Percentiles rank a stretch among this genome's conserved stretches.
Conservation (phyloP, 2,888 invertebrate genomes). For the Papilio demoleus region DNA sequence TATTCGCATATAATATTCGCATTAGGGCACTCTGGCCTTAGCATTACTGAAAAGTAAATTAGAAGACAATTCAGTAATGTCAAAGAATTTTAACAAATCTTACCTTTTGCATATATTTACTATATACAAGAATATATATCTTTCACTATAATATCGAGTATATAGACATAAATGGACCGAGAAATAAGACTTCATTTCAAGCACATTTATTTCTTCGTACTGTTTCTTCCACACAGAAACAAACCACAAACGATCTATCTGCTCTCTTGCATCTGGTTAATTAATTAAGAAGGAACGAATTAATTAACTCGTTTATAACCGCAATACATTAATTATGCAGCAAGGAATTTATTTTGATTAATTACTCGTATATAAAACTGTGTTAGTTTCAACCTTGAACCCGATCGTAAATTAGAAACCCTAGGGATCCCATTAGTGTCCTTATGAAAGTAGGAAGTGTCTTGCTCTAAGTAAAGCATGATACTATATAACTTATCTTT, state of each 20-base stretch:
- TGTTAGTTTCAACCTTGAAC: background rate
- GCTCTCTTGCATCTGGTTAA: conserved; percentile 24
- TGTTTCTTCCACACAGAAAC: conserved; percentile 1
- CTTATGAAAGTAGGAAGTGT: background rate
- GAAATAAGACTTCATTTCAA: background rate
- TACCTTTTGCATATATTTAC: too few species aligned
- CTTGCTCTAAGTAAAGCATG: background rate
- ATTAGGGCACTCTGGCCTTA: too few species aligned
- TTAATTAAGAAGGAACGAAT: conserved; percentile 17
- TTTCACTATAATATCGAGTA: too few species aligned
- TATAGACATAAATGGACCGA: too few species aligned
- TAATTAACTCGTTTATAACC: conserved; percentile 4
- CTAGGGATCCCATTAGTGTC: conserved; percentile 6
- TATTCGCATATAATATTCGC: too few species aligned
- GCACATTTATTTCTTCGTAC: background rate
- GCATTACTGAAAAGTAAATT: too few species aligned
- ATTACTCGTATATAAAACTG: background rate
- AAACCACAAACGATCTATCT: background rate
- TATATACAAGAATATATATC: too few species aligned
- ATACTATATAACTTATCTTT: background rate
- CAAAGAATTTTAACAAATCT: too few species aligned
- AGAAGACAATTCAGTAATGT: too few species aligned
- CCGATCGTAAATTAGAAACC: background rate
- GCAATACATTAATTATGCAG: background rate
- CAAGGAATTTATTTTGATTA: background rate